Evolutionary conservation across 2,888 invertebrate genomes (phyloP).

Genomic region (Dastarcus helophoroides): DNA sequence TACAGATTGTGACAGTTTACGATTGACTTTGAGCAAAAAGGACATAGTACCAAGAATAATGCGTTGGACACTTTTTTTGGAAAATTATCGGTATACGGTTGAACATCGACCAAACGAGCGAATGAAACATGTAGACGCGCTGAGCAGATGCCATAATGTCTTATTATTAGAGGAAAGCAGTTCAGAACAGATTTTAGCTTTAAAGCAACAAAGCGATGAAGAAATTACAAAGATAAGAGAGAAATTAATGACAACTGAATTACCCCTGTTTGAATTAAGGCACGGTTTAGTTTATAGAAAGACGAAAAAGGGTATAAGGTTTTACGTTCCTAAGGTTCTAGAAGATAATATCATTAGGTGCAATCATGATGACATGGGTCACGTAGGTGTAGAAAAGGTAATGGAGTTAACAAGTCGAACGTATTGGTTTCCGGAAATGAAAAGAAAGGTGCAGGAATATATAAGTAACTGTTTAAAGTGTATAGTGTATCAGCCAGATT

Average conservation of each 20-base stretch:
- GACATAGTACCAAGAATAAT: conserved; percentile 23
- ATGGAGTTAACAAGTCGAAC: conserved; percentile 16
- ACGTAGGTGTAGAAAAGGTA: conserved; percentile 22
- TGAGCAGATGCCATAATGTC: conserved; percentile 18
- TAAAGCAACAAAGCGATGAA: conserved; percentile 15
- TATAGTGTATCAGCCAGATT: conserved; percentile 15
- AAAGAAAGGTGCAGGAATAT: conserved; percentile 15
- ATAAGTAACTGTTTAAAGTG: conserved; percentile 23
- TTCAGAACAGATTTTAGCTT: conserved; percentile 16
- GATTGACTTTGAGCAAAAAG: conserved; percentile 20
- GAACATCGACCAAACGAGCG: conserved; percentile 13
- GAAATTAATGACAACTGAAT: conserved; percentile 13
- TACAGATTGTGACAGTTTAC: conserved; percentile 23
- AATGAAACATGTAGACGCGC: conserved; percentile 25
- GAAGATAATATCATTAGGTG: conserved; percentile 8
- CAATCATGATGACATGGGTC: conserved; percentile 20
- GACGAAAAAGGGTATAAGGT: conserved; percentile 9
- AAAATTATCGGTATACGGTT: conserved; percentile 16
- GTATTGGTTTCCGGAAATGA: conserved; percentile 26
- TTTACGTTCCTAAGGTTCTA: conserved; percentile 18
- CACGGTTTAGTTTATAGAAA: conserved; percentile 18
- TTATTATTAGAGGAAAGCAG: conserved; percentile 17
- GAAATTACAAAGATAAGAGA: conserved; percentile 15
- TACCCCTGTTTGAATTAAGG: conserved; percentile 14
- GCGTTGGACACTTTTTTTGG: conserved; percentile 20